A percentile compares a stretch with the other conserved stretches of the same genome.
Evolutionary conservation across 2,888 invertebrate genomes (phyloP).

Genomic region (Papilio gigon): DNA sequence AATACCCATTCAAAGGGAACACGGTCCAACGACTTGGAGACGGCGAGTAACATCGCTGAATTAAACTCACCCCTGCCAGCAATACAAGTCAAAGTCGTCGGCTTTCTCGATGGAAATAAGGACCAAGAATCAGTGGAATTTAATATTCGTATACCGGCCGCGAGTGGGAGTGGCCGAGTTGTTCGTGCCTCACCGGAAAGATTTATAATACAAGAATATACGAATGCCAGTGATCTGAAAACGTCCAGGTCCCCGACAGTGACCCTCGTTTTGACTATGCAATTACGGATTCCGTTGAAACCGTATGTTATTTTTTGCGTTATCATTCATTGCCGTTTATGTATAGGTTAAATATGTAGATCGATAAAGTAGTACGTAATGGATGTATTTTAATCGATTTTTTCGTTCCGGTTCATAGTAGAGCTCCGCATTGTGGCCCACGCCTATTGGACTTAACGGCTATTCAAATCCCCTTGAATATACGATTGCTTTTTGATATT

Average conservation of each 20-base stretch:
- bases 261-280: conserved; percentile 34
- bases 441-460: conserved; percentile 78
- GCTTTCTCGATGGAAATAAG: conserved; percentile 69
- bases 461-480: conserved; percentile 80
- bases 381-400: conserved; percentile 6
- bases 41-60: conserved; percentile 50
- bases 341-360: conserved; percentile 47
- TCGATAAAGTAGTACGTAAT: conserved; percentile 23
- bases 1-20: conserved; percentile 73
- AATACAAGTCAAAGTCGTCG: conserved; percentile 72
- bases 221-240: conserved; percentile 80
- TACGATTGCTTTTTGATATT: conserved; percentile 79
- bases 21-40: conserved; percentile 43
- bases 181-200: conserved; percentile 81
- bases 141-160: conserved; percentile 78
- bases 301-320: conserved; percentile 23
- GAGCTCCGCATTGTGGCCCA: conserved; percentile 69
- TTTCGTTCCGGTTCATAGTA: conserved; percentile 11
- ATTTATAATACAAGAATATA: conserved; percentile 82
- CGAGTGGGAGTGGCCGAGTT: conserved; percentile 79
- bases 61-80: conserved; percentile 60
- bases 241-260: conserved; percentile 63
- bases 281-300: conserved; percentile 42
- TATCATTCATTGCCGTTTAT: conserved; percentile 49
- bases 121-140: conserved; percentile 76